Conservation (phyloP, 1,140 invertebrate genomes). For the Chrysoperla carnea region DNA sequence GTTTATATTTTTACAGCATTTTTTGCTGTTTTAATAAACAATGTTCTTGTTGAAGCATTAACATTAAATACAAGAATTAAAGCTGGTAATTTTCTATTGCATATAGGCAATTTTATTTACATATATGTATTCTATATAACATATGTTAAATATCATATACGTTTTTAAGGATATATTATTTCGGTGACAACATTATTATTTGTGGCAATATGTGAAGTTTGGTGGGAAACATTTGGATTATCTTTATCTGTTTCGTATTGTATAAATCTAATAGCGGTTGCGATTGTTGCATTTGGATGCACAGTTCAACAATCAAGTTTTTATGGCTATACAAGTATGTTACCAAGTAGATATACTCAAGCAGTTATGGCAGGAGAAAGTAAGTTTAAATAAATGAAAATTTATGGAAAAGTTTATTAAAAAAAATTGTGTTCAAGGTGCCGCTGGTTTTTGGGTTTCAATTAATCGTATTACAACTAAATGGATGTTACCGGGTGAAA, state of each 20-base stretch:
- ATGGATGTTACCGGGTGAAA: constrained; percentile 47
- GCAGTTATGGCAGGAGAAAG: constrained; percentile 90
- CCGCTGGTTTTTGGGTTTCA: constrained; percentile 72
- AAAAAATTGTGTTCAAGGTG: constrained; percentile 30
- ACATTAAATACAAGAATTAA: constrained; percentile 67
- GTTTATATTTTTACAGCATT: constrained; percentile 79
- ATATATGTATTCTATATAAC: background rate
- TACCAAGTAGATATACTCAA: constrained; percentile 76
- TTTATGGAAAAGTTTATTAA: no score
- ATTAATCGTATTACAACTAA: constrained; percentile 70
- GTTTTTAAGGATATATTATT: constrained; percentile 54
- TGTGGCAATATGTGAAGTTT: constrained; percentile 68
- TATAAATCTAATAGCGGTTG: constrained; percentile 68
- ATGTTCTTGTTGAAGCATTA: constrained; percentile 66
- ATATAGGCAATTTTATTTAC: background rate
- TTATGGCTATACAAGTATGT: constrained; percentile 84
- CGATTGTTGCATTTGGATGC: constrained; percentile 71
- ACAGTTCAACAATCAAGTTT: constrained; percentile 88
- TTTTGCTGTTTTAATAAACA: constrained; percentile 70
- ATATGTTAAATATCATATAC: constrained; percentile 2
- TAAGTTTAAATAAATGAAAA: constrained; percentile 24
- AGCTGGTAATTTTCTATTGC: constrained; percentile 43
- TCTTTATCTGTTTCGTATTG: constrained; percentile 47
- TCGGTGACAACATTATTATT: constrained; percentile 66
- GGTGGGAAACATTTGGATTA: constrained; percentile 57